Base-by-base conservation (phyloP, 1,140 invertebrate genomes). In the Solenopsis invicta region DNA sequence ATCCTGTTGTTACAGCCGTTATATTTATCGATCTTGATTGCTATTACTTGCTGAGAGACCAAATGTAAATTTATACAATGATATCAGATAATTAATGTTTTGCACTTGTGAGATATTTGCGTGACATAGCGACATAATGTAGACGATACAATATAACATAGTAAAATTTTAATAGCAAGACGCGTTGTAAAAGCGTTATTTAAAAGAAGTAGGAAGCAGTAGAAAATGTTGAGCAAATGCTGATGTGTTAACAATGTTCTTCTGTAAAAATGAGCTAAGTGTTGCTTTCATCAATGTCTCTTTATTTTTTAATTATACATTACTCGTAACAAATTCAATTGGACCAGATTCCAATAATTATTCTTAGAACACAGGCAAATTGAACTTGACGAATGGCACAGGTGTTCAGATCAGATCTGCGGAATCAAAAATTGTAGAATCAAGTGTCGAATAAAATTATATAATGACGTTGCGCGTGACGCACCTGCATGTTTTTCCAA, bases 401-500 rank as follows among this genome's bases (percentile, higher is more conserved):
- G 52, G 3, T 48, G 54, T 61, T 72, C 1, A 6, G 18, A 21
- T 54, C 21, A 82, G 18, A 48, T 61, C 21, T 61, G 12, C 9
- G 16, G 16, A 48, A 48, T 61, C 72, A 16, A 84, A 74, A 37
- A 66, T 56, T 84, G 54, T 77, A 41, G 82, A 66, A 78, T 78
- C 82, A 85, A 78, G 74, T 85, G 74, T 85, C 21, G 2, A 77
- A 76, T 4, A 29, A 64, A 77, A 52, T 66, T 54, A 54, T 16
- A 16, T 37, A 74, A 52, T 74, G 13, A 62, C 54, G 54, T 61
- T 3, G 9, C 29, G 13, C 21, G 12, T 41, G 37, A 5, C 41
- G 12, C 66, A 50, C 74, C 48, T 85, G 37, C 52, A 12, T 66
- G 24, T 75, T 78, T 48, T 85, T 9, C 6, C 74, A 59, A 59